Conservation (phyloP, 2,888 invertebrate species). For the Orgyia antiqua region DNA sequence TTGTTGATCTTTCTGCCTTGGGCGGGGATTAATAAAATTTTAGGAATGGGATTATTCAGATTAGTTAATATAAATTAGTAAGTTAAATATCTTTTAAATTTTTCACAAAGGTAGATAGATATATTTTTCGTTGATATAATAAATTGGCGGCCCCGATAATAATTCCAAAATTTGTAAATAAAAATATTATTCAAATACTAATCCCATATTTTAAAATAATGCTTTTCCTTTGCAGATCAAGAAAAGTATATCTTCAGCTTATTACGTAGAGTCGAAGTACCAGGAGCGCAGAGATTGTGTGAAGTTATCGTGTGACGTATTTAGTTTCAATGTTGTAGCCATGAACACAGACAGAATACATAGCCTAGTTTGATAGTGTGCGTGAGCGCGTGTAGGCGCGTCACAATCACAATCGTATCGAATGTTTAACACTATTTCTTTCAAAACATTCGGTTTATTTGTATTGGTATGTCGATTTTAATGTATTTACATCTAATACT, state of each 20-base stretch:
- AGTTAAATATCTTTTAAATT: too few species aligned
- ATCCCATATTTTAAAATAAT: conserved; percentile 55
- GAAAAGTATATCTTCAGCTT: conserved; percentile 75
- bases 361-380: conserved; percentile 40
- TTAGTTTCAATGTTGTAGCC: conserved; percentile 45
- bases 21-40: too few species aligned
- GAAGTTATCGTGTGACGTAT: conserved; percentile 59
- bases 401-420: conserved; percentile 49
- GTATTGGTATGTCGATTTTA: neutral
- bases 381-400: conserved; percentile 57
- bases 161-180: too few species aligned
- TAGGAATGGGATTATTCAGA: too few species aligned
- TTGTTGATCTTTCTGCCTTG: too few species aligned
- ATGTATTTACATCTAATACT: neutral
- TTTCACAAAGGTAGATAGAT: too few species aligned
- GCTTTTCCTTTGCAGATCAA: conserved; percentile 55
- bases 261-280: conserved; percentile 72
- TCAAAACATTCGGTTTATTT: conserved; percentile 10
- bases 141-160: too few species aligned
- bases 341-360: conserved; percentile 34
- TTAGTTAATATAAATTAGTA: too few species aligned
- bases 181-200: too few species aligned
- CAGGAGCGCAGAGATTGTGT: conserved; percentile 59
- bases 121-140: too few species aligned
- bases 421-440: too few species aligned